These are phyloP conservation scores for Takifugu ocellatus DNA, from an alignment of 2,797 vertebrate genomes.

Conservation along the genomic window DNA sequence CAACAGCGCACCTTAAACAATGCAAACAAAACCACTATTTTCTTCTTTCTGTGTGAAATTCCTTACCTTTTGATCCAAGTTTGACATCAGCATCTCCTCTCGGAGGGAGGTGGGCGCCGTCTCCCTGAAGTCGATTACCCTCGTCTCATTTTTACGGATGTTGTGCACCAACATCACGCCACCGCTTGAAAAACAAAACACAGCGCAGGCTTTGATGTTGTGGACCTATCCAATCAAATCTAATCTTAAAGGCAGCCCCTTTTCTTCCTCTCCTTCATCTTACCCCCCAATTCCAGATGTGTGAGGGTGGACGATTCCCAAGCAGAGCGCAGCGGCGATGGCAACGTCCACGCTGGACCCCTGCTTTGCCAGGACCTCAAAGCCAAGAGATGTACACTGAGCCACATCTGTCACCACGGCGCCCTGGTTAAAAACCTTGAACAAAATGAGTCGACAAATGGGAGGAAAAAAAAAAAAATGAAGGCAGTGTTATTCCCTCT, in stretches of 20 bases:
- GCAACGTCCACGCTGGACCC: constrained; percentile 96
- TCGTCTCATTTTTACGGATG: constrained; percentile 89
- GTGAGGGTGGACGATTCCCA: constrained; percentile 91
- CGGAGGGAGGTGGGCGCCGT: constrained; percentile 84
- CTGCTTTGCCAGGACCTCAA: constrained; percentile 81
- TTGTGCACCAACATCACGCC: constrained; percentile 96
- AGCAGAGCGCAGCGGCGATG: constrained; percentile 86
- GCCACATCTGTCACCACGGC: constrained; percentile 91
- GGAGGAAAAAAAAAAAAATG: neutral
- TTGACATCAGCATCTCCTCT: constrained; percentile 77
- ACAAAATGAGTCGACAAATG: neutral
- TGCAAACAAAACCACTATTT: neutral
- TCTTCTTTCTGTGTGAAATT: neutral
- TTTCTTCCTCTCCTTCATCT: constrained; percentile 37
- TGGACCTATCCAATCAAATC: neutral
- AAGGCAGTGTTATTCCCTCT: neutral
- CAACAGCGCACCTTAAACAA: constrained; percentile 2
- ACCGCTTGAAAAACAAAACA: constrained; percentile 71
- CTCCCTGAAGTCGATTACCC: constrained; percentile 94
- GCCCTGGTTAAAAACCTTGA: constrained; percentile 88
- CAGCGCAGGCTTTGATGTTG: constrained; percentile 4
- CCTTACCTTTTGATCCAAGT: constrained; percentile 80
- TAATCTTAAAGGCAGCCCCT: neutral
- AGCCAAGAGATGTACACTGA: constrained; percentile 88
- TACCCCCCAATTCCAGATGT: constrained; percentile 94